phyloP scores from a whole-genome alignment of 2,888 invertebrate genomes.

The Drosophila merina region DNA sequence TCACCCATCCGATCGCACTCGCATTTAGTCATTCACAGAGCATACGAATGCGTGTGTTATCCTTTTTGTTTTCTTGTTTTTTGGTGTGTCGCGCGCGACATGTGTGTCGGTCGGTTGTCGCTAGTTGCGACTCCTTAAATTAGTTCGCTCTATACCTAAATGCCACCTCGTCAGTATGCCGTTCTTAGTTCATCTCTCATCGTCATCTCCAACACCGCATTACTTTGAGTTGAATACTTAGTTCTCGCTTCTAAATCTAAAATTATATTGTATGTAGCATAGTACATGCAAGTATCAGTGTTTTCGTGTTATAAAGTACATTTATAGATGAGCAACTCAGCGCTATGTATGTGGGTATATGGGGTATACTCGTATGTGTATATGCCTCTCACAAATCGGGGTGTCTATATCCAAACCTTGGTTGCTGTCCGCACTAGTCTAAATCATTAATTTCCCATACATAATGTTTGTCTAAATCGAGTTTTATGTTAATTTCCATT shows the following conservation, averaged over 20 bases:
- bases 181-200: slow-evolving; percentile 63
- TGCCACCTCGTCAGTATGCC: slow-evolving; percentile 75
- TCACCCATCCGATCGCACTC: slow-evolving; percentile 34
- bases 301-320: slow-evolving; percentile 58
- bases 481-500: slow-evolving; percentile 43
- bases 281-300: slow-evolving; percentile 44
- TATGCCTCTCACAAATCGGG: slow-evolving; percentile 57
- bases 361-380: slow-evolving; percentile 50
- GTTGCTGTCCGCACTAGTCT: slow-evolving; percentile 55
- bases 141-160: slow-evolving; percentile 61
- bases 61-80: not conserved
- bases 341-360: slow-evolving; percentile 43
- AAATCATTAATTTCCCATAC: slow-evolving; percentile 66
- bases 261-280: slow-evolving; percentile 63
- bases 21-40: slow-evolving; percentile 8
- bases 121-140: slow-evolving; percentile 39
- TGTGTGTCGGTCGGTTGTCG: slow-evolving; percentile 13
- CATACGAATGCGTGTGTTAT: slow-evolving; percentile 22
- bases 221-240: slow-evolving; percentile 62
- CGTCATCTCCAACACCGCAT: slow-evolving; percentile 34
- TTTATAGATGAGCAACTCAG: slow-evolving; percentile 74
- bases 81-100: not conserved
- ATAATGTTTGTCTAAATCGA: slow-evolving; percentile 53
- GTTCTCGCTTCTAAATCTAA: slow-evolving; percentile 73
- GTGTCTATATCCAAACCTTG: slow-evolving; percentile 69